phyloP scores from a whole-genome alignment of 2,797 vertebrate genomes.

The Pteronotus mesoamericanus region DNA sequence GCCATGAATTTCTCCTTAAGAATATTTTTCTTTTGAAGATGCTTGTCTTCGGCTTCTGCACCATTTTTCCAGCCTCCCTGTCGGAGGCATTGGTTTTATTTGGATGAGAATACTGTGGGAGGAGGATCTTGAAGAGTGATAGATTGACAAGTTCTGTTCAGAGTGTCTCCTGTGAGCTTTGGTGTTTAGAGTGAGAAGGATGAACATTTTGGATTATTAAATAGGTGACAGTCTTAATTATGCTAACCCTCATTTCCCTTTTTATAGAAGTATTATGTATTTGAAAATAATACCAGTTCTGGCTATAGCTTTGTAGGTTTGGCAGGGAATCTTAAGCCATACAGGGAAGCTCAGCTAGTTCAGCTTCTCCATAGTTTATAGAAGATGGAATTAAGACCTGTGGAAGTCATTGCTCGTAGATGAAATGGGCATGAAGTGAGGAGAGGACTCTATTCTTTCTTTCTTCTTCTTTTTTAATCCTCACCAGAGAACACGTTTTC shows the following conservation, averaged over 20 bases:
- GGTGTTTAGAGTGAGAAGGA: not conserved
- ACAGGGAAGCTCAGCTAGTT: not conserved
- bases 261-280: not conserved
- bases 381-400: not conserved
- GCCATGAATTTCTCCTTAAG: not conserved
- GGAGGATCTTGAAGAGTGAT: not conserved
- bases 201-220: not conserved
- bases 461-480: not conserved
- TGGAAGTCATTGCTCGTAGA: not conserved
- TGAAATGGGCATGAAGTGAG: not conserved
- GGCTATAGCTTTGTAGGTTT: not conserved
- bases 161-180: not conserved
- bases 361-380: not conserved
- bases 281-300: constrained; percentile 5
- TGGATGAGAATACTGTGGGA: not conserved
- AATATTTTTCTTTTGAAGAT: constrained; percentile 39
- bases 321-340: not conserved
- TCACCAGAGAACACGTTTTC: not conserved
- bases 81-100: not conserved
- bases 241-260: not conserved
- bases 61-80: not conserved
- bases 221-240: not conserved
- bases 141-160: not conserved
- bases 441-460: not conserved
- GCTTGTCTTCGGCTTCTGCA: not conserved